Conservation (phyloP, 2,113 vertebrate species). For the Caretta caretta region DNA sequence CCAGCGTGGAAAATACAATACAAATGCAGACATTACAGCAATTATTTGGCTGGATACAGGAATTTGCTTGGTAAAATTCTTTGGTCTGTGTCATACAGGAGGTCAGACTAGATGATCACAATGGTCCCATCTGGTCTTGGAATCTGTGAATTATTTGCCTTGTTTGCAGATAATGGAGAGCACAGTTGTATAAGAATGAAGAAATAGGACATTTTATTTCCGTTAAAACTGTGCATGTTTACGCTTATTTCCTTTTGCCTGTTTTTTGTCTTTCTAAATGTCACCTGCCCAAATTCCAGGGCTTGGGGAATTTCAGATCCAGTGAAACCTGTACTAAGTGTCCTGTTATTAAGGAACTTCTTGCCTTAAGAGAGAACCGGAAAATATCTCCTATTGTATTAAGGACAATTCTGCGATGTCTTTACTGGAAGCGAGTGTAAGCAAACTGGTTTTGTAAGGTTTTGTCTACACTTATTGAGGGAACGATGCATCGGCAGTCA, state of each 20-base stretch:
- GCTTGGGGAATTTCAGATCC: background rate
- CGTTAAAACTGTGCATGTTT: background rate
- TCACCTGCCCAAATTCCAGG: background rate
- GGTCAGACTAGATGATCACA: background rate
- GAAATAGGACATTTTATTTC: background rate
- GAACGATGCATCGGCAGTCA: too few species aligned
- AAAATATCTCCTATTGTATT: background rate
- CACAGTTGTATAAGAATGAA: background rate
- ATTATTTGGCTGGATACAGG: background rate
- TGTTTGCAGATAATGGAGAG: background rate
- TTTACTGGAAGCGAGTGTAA: background rate
- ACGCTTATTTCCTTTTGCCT: background rate
- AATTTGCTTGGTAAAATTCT: background rate
- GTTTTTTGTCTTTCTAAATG: background rate
- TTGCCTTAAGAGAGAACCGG: background rate
- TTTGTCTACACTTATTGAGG: too few species aligned
- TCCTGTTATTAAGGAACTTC: background rate
- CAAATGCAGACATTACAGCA: background rate
- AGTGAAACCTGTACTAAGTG: background rate
- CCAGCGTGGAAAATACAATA: background rate
- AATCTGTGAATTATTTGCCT: background rate
- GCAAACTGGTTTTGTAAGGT: too few species aligned
- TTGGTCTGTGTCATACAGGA: background rate
- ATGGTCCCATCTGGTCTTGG: background rate
- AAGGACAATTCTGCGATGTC: background rate